These are phyloP conservation scores for Hirtodrosophila histrioides DNA, from an alignment of 2,888 invertebrate species.

Conservation along the genomic window DNA sequence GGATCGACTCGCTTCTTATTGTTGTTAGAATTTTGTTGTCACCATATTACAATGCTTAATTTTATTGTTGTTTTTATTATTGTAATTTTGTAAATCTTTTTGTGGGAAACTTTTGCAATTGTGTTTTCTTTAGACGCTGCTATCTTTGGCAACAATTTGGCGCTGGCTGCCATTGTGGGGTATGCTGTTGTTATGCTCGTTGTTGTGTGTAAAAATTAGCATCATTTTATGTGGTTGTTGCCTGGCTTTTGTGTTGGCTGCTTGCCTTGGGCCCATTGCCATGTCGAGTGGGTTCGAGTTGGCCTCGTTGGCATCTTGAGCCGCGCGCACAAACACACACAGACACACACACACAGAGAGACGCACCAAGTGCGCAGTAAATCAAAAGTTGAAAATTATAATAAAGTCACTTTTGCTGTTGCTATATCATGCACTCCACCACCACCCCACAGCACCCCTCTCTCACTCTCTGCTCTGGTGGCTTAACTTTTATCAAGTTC, in stretches of 20 bases:
- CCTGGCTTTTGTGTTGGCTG: constrained; percentile 59
- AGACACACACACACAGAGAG: constrained; percentile 20
- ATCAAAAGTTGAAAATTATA: constrained; percentile 80
- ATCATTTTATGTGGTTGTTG: constrained; percentile 62
- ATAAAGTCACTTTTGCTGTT: constrained; percentile 76
- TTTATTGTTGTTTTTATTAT: constrained; percentile 78
- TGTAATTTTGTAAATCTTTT: constrained; percentile 77
- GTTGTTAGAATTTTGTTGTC: constrained; percentile 38
- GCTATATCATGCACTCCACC: constrained; percentile 66
- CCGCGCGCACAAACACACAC: constrained; percentile 23
- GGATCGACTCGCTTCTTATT: constrained; percentile 10
- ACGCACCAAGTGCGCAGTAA: constrained; percentile 62
- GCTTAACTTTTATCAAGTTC: constrained; percentile 75
- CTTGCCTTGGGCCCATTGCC: constrained; percentile 41
- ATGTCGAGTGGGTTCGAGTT: constrained; percentile 31
- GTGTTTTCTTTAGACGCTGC: constrained; percentile 56
- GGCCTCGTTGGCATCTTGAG: constrained; percentile 55
- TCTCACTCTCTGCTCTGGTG: constrained; percentile 8
- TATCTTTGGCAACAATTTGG: constrained; percentile 47
- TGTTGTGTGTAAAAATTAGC: constrained; percentile 68
- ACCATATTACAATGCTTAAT: constrained; percentile 76
- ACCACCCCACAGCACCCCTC: background rate
- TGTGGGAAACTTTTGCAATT: constrained; percentile 74
- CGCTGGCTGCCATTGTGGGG: constrained; percentile 16
- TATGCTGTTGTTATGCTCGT: constrained; percentile 19